Base-by-base conservation (phyloP, 2,797 vertebrate genomes). In the Sebastes melanostomus region DNA sequence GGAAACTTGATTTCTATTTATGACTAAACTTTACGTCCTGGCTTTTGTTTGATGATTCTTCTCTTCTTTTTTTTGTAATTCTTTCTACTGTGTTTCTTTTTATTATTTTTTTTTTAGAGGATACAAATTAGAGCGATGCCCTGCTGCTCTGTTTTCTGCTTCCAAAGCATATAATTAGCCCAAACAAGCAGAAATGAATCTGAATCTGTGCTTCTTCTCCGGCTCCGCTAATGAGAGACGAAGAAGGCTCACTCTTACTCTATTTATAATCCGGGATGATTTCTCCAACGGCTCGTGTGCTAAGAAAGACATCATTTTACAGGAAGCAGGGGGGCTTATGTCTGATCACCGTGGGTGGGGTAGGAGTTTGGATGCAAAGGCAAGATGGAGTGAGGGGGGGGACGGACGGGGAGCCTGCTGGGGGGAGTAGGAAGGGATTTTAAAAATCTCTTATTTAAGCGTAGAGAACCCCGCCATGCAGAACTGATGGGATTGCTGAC, bases 161-260 rank as follows among this genome's bases (percentile, higher is more conserved):
- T 94, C 92, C 91, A 91, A 93, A 91, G 90, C 89, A 90, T 87
- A 89, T 93, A 94, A 96, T 95, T 94, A 94, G 93, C 86, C 91
- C 91, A 91, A 94, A 93, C 91, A 94, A 92, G 90, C 90, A 94
- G 85, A 94, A 92, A 91, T 89, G 81, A 90, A 92, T 95, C 83
- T 87, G 82, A 86, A 87, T 91, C 84, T 83, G 80, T 82, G 81
- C 81, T 75, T 85, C 87, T 89, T 83, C 55, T 36, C 36, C 12
- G 36, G 83, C 81, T 86, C 79, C 54, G 75, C 90, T 94, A 95
- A 95, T 95, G 92, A 89, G 86, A 91, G 85, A 91, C 66, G 87
- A 84, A 85, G 90, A 36, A 92, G 56, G 60, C 87, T 92, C 83
- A 78, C 60, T 84, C 78, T 89, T 91, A 89, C 84, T 95, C 94